Conservation (phyloP, 2,797 vertebrate species). For the Alectoris magna region DNA sequence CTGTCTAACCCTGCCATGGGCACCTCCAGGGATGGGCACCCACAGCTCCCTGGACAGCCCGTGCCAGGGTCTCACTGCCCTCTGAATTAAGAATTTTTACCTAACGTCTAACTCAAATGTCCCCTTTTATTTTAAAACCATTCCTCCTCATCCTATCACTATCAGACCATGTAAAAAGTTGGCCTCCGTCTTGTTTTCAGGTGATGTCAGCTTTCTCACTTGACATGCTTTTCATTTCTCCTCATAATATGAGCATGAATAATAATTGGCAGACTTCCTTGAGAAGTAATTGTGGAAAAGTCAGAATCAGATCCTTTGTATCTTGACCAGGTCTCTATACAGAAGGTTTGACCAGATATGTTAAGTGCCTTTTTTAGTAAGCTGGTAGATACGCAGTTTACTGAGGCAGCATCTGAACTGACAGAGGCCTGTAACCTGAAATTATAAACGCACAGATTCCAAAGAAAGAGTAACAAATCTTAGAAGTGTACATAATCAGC, state of each 20-base stretch:
- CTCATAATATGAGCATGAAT: neutral
- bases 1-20: too few species aligned
- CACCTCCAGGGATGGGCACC: too few species aligned
- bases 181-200: too few species aligned
- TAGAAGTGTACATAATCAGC: neutral
- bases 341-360: neutral
- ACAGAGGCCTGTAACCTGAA: conserved; percentile 15
- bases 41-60: too few species aligned
- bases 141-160: too few species aligned
- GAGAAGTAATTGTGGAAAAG: conserved; percentile 22
- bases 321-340: neutral
- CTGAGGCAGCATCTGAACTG: neutral
- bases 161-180: too few species aligned
- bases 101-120: too few species aligned
- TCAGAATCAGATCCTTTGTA: neutral
- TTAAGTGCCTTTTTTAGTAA: neutral
- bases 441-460: neutral
- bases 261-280: neutral
- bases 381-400: neutral
- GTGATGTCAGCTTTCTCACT: neutral
- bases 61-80: too few species aligned
- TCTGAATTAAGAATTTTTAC: too few species aligned
- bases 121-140: too few species aligned
- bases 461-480: neutral
- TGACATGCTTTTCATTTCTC: neutral